Evolutionary conservation across 2,113 vertebrate genomes (phyloP).

Genomic region (Rhea americana): DNA sequence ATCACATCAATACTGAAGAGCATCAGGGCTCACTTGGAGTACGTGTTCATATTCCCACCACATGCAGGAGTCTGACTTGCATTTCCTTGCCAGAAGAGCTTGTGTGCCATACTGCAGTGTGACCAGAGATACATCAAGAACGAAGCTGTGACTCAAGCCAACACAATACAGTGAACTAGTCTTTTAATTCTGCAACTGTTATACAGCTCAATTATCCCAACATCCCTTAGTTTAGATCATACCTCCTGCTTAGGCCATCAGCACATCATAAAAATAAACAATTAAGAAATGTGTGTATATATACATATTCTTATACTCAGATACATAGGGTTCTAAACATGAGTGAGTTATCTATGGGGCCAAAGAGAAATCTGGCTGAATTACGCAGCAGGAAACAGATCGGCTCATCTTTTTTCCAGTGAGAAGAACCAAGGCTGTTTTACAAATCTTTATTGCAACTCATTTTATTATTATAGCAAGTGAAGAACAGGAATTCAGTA

Average conservation of each 20-base stretch:
- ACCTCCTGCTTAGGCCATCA: background rate
- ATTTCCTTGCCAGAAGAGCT: too few relatives aligned
- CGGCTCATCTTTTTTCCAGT: background rate
- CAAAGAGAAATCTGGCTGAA: background rate
- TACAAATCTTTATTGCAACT: background rate
- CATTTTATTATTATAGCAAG: background rate
- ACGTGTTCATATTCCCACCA: too few relatives aligned
- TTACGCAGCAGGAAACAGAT: background rate
- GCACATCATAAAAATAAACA: background rate
- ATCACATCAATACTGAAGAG: too few relatives aligned
- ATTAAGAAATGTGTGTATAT: accelerated
- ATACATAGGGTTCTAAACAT: background rate
- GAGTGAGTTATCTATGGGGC: background rate
- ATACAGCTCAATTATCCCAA: too few relatives aligned
- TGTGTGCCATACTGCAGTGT: too few relatives aligned
- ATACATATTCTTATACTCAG: too few relatives aligned
- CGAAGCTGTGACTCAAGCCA: background rate
- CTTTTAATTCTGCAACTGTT: background rate
- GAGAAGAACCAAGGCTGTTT: background rate
- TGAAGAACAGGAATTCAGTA: too few relatives aligned
- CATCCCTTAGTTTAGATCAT: too few relatives aligned
- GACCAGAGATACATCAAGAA: too few relatives aligned
- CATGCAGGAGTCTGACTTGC: too few relatives aligned
- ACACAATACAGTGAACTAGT: background rate
- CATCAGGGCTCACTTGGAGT: too few relatives aligned